Evolutionary conservation across 1,140 invertebrate species (phyloP), one percentile per base, ranked within the genome.

Genomic region (Leptestheria dahalacensis): DNA sequence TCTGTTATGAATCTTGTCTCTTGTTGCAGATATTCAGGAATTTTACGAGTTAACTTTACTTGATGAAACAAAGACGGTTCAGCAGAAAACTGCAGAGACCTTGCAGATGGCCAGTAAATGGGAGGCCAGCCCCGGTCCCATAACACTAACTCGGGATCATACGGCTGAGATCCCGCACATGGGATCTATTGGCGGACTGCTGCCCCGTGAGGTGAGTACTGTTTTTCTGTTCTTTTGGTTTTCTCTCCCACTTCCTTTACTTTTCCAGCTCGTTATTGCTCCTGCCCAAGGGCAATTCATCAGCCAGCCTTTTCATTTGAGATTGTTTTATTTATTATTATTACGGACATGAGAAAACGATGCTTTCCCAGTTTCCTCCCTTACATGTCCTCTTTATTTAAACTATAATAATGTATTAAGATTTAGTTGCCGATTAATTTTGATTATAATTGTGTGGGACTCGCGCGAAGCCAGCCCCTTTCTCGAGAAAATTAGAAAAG

Each of bases 11-110:
- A 41, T 41, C 6, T 41, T 41, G 33, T 41, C 6, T 41, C 6
- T 69, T 68, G 60, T 83, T 85, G 20, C 82, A 96, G 94, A 98
- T 80, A 97, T 97, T 68, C 93, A 97, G 81, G 93, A 97, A 74
- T 97, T 97, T 75, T 98, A 97, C 76, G 93, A 98, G 77, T 78
- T 94, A 64, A 96, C 93, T 51, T 79, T 97, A 61, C 78, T 97
- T 67, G 92, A 97, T 76, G 92, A 97, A 71, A 88, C 82, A 50
- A 96, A 97, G 77, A 86, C 87, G 56, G 81, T 91, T 61, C 88
- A 95, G 71, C 88, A 96, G 77, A 97, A 97, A 75, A 94, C 91
- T 57, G 84, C 84, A 25, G 94, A 97, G 75, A 96, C 92, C 29
- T 83, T 95, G 66, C 84, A 90, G 68, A 93, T 97, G 70, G 92